Evolutionary conservation across 2,113 vertebrate genomes (phyloP).

Genomic region (Menidia beryllina): DNA sequence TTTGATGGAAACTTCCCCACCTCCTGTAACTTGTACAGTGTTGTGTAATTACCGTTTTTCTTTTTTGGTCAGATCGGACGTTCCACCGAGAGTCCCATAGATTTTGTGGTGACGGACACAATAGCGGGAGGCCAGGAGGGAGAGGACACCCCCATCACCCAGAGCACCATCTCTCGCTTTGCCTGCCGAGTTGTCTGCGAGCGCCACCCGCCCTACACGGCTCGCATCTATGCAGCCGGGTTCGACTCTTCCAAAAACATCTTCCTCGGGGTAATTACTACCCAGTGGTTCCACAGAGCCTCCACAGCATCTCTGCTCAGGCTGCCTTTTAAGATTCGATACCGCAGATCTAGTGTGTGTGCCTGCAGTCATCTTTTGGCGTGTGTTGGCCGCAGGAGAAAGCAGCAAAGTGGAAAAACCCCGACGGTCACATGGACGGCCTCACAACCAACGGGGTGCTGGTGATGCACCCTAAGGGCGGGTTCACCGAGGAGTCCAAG

Average conservation of each 20-base stretch:
- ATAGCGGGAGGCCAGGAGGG: conserved; percentile 90
- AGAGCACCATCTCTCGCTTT: conserved; percentile 98
- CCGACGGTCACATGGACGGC: conserved; percentile 98
- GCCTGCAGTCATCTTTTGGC: not conserved
- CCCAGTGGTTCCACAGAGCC: conserved; percentile 43
- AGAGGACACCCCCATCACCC: conserved; percentile 93
- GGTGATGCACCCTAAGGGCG: conserved; percentile 96
- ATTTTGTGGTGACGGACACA: conserved; percentile 98
- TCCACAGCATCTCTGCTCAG: not conserved
- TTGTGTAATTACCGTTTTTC: not conserved
- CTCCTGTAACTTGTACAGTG: not conserved
- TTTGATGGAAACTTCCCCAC: too few relatives aligned
- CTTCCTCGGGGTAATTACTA: conserved; percentile 92
- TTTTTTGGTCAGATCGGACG: conserved; percentile 88
- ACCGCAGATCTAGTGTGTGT: not conserved
- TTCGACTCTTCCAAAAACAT: conserved; percentile 99
- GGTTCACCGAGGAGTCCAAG: conserved; percentile 95
- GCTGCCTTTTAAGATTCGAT: not conserved
- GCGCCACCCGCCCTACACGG: conserved; percentile 89
- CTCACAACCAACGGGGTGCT: conserved; percentile 97
- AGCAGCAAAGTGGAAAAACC: conserved; percentile 99
- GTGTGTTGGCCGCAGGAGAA: conserved; percentile 87
- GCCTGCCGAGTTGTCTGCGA: conserved; percentile 97
- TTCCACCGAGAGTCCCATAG: conserved; percentile 97
- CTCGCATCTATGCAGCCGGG: conserved; percentile 95